Percentiles rank a stretch among this genome's conserved stretches.
phyloP scores from a whole-genome alignment of 2,113 vertebrate genomes.

The Toxotes chatareus region DNA sequence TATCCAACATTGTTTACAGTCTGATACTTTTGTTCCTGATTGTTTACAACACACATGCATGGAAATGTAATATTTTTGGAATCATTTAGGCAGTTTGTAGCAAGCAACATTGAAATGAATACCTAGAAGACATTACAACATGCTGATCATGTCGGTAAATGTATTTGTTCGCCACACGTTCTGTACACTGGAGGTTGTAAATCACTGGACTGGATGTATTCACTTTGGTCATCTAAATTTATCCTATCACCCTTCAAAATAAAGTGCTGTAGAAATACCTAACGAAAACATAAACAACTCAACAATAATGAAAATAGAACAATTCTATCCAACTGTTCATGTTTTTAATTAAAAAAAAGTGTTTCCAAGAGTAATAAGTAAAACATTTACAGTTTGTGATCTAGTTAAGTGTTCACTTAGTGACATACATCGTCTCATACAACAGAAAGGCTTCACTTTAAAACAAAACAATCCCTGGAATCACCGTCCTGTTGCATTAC shows the following conservation, averaged over 20 bases:
- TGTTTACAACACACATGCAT: slow-evolving; percentile 64
- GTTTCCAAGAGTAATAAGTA: slow-evolving; percentile 84
- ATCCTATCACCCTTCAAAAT: slow-evolving; percentile 17
- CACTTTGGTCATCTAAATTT: slow-evolving; percentile 15
- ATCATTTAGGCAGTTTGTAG: slow-evolving; percentile 41
- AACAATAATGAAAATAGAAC: slow-evolving; percentile 58
- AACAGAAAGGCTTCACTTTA: slow-evolving; percentile 81
- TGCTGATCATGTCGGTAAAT: slow-evolving; percentile 36
- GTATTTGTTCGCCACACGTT: slow-evolving; percentile 15
- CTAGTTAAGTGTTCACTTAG: slow-evolving; percentile 82
- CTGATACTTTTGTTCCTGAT: slow-evolving; percentile 35
- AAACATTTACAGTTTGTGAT: slow-evolving; percentile 85
- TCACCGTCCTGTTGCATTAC: slow-evolving; percentile 77
- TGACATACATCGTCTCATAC: slow-evolving; percentile 82
- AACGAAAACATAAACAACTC: slow-evolving; percentile 26
- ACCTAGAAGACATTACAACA: slow-evolving; percentile 33
- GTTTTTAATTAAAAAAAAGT: slow-evolving; percentile 81
- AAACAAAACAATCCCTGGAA: slow-evolving; percentile 79
- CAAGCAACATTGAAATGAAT: slow-evolving; percentile 44
- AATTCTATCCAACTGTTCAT: slow-evolving; percentile 71
- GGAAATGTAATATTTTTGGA: slow-evolving; percentile 42
- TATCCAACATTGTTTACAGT: slow-evolving; percentile 58
- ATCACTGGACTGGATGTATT: slow-evolving; percentile 11
- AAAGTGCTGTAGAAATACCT: slow-evolving; percentile 34
- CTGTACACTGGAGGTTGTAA: slow-evolving; percentile 32